These are phyloP conservation scores for Trogon surrucura DNA, from an alignment of 2,113 vertebrate genomes.

Conservation along the genomic window DNA sequence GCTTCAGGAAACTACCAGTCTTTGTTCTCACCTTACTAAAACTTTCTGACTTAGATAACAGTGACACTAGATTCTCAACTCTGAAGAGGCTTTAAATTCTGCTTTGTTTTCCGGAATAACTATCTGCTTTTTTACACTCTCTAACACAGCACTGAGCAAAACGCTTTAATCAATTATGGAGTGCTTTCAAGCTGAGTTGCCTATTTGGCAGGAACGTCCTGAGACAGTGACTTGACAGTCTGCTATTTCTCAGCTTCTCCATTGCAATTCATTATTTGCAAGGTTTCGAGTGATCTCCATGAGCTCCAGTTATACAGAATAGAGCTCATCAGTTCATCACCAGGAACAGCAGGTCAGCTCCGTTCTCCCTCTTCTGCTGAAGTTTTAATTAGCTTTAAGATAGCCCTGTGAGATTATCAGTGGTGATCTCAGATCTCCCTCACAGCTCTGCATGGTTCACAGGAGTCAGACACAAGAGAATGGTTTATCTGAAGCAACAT, in stretches of 20 bases:
- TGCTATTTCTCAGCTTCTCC: not conserved
- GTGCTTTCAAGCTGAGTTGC: not conserved
- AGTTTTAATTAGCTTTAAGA: not conserved
- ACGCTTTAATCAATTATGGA: not conserved
- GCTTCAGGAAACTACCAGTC: not conserved
- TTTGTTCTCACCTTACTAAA: not conserved
- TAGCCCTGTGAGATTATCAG: not conserved
- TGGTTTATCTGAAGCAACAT: not conserved
- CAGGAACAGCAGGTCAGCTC: not conserved
- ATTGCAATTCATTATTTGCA: not conserved
- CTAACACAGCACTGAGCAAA: not conserved
- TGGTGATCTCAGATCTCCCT: not conserved
- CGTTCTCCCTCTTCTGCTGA: not conserved
- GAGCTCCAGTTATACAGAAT: not conserved
- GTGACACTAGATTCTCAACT: not conserved
- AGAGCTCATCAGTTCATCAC: not conserved
- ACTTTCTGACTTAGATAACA: not conserved
- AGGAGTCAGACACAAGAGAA: not conserved
- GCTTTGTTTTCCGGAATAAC: not conserved
- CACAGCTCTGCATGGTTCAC: not conserved
- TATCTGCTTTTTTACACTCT: not conserved
- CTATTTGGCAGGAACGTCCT: not conserved
- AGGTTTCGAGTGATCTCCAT: not conserved
- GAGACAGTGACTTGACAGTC: not conserved
- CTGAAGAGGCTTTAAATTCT: not conserved